Percentiles rank a stretch among this genome's conserved stretches.
These are phyloP conservation scores for Venustoraphidia nigricollis DNA, from an alignment of 2,888 invertebrate species.

Conservation along the genomic window DNA sequence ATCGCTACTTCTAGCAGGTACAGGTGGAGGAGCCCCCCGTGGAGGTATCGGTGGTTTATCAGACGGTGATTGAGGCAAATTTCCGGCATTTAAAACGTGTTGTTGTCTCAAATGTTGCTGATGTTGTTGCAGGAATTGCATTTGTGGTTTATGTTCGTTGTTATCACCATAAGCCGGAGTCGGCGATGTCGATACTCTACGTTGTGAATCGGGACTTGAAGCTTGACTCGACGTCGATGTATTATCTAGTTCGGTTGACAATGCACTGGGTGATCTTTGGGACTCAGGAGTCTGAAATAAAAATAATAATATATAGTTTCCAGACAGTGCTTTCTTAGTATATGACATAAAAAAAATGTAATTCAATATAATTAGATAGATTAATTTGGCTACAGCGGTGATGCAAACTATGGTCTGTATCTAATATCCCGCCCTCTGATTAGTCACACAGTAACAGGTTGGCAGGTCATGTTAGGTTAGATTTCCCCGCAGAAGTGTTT, in stretches of 20 bases:
- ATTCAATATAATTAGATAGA: no score
- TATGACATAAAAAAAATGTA: no score
- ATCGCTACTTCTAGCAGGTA: conserved; percentile 28
- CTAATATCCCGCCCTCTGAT: no score
- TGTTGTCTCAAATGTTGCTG: conserved; percentile 22
- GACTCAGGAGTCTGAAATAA: conserved; percentile 9
- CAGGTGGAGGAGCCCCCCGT: conserved; percentile 38
- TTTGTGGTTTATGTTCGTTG: conserved; percentile 30
- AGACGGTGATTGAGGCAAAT: conserved; percentile 18
- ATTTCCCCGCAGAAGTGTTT: no score
- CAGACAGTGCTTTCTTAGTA: no score
- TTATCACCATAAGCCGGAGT: conserved; percentile 12
- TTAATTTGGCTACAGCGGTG: no score
- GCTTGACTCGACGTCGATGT: conserved; percentile 38
- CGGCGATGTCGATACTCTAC: conserved; percentile 22
- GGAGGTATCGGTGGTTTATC: conserved; percentile 43
- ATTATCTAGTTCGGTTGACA: conserved; percentile 23
- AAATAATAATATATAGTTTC: neutral
- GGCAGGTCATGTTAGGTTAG: no score
- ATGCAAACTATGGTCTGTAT: no score
- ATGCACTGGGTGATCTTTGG: conserved; percentile 25
- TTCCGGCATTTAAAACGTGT: neutral
- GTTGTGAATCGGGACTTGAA: conserved; percentile 35
- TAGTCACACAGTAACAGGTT: no score
- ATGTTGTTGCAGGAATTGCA: conserved; percentile 33